Conservation (phyloP, 2,888 invertebrate genomes). For the Troglohyphantes excavatus region DNA sequence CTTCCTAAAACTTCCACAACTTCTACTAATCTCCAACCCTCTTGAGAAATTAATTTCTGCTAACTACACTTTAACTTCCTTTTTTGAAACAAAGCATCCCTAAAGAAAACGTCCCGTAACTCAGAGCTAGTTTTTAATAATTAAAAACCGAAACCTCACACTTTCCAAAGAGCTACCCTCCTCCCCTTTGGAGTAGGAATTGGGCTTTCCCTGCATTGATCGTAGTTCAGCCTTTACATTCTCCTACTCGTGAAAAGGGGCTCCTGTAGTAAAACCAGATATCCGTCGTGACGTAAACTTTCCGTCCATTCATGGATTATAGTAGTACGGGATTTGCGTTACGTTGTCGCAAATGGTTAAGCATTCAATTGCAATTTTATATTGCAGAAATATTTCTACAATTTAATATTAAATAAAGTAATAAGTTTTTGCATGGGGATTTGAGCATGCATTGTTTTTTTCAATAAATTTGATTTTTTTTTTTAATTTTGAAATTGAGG, state of each 20-base stretch:
- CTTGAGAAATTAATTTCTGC: background rate
- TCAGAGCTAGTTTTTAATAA: conserved; percentile 15
- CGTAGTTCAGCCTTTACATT: conserved; percentile 72
- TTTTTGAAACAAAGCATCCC: background rate
- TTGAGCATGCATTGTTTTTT: too few species aligned
- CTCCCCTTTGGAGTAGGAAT: conserved; percentile 55
- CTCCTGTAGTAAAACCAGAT: conserved; percentile 47
- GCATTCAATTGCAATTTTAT: too few species aligned
- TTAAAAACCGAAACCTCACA: background rate
- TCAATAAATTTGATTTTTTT: too few species aligned
- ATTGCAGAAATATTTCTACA: too few species aligned
- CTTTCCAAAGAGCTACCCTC: conserved; percentile 32
- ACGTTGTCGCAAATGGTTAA: too few species aligned
- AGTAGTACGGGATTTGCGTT: background rate
- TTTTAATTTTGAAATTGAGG: too few species aligned
- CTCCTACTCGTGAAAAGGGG: conserved; percentile 28
- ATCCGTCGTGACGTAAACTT: conserved; percentile 19
- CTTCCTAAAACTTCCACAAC: background rate
- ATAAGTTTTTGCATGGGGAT: too few species aligned
- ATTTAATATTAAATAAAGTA: too few species aligned
- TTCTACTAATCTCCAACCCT: background rate
- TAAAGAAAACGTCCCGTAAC: conserved; percentile 4
- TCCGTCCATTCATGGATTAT: conserved; percentile 65
- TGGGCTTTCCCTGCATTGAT: conserved; percentile 71
- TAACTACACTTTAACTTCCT: conserved; percentile 2